These are phyloP conservation scores for Euura lappo DNA, from an alignment of 1,140 invertebrate genomes.

Conservation along the genomic window DNA sequence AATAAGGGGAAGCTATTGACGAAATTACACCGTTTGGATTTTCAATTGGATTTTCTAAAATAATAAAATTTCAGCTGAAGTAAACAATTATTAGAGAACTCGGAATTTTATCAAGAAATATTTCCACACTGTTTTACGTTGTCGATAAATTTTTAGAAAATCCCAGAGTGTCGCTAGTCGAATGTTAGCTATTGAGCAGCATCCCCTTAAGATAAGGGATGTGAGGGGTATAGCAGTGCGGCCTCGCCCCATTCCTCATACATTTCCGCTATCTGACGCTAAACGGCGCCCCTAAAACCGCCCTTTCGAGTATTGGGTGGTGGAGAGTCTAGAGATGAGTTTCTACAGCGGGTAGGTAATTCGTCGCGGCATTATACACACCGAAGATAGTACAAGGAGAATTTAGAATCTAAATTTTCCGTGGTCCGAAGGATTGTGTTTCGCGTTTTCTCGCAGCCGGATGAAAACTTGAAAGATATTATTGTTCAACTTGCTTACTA, in stretches of 20 bases:
- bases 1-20: too few relatives aligned
- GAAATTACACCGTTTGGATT: too few relatives aligned
- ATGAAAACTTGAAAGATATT: too few relatives aligned
- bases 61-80: too few relatives aligned
- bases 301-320: background rate
- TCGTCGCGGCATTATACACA: background rate
- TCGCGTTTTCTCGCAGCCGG: too few relatives aligned
- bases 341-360: background rate
- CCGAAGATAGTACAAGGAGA: background rate
- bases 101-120: too few relatives aligned
- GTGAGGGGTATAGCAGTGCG: background rate
- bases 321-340: background rate
- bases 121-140: too few relatives aligned
- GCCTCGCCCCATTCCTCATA: slow-evolving; percentile 34
- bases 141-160: too few relatives aligned
- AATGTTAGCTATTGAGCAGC: slow-evolving; percentile 1
- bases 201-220: background rate
- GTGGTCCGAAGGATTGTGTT: too few relatives aligned
- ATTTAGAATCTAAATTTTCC: background rate
- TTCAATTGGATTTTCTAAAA: too few relatives aligned
- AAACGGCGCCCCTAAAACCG: slow-evolving; percentile 28
- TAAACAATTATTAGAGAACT: too few relatives aligned
- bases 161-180: background rate
- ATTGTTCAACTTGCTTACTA: too few relatives aligned
- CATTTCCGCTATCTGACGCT: slow-evolving; percentile 48